These are phyloP conservation scores for Spea bombifrons DNA, from an alignment of 2,113 vertebrate genomes.

Conservation along the genomic window DNA sequence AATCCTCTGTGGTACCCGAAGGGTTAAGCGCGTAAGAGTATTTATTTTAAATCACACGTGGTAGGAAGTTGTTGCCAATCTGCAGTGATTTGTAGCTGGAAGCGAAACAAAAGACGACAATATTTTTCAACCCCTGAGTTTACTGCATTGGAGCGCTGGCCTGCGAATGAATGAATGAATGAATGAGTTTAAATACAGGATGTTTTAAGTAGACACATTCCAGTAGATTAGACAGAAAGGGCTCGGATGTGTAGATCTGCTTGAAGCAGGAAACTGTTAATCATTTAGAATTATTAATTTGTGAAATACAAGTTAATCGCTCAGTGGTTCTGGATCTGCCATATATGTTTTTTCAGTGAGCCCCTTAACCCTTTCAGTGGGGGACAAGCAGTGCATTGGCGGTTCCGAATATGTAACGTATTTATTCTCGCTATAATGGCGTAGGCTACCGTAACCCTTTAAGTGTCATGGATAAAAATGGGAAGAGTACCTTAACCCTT, in stretches of 20 bases:
- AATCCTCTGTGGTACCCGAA: neutral
- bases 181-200: slow-evolving; percentile 29
- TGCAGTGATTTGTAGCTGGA: neutral
- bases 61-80: slow-evolving; percentile 4
- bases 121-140: neutral
- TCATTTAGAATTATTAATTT: neutral
- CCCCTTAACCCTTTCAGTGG: neutral
- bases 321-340: slow-evolving; percentile 9
- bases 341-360: neutral
- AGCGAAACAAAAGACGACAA: neutral
- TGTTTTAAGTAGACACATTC: slow-evolving; percentile 30
- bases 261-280: slow-evolving; percentile 23
- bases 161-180: slow-evolving; percentile 2
- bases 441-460: too few relatives aligned
- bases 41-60: slow-evolving; percentile 4
- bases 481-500: too few relatives aligned
- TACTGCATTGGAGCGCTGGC: neutral
- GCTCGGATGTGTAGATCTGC: slow-evolving; percentile 9
- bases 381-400: neutral
- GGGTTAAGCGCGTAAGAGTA: neutral
- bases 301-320: neutral
- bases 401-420: neutral
- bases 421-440: neutral
- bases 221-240: neutral
- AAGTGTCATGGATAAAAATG: too few relatives aligned